phyloP scores from a whole-genome alignment of 2,113 vertebrate genomes.

The Emydura subglobosa region DNA sequence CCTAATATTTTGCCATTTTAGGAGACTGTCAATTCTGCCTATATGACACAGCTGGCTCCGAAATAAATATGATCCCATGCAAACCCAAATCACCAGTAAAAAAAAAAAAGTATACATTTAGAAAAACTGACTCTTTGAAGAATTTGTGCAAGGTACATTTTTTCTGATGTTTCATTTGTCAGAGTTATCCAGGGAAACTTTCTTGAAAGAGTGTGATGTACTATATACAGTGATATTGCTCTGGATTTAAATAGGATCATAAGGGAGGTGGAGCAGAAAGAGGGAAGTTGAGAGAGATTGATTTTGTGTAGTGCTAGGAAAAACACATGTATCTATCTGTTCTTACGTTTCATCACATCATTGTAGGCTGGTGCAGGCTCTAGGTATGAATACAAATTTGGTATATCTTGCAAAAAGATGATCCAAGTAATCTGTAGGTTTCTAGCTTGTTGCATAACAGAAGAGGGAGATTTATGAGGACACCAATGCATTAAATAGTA shows the following conservation, averaged over 20 bases:
- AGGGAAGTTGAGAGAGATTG: neutral
- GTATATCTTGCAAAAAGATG: slow-evolving; percentile 6
- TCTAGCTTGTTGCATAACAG: slow-evolving; percentile 30
- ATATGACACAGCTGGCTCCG: neutral
- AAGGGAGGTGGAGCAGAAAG: neutral
- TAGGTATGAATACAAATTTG: slow-evolving; percentile 10
- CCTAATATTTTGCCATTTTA: neutral
- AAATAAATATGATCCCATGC: neutral
- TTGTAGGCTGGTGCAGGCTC: neutral
- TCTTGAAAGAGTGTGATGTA: neutral
- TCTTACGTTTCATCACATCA: slow-evolving; percentile 41
- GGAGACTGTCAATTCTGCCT: neutral
- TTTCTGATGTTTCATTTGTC: neutral
- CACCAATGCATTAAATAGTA: slow-evolving; percentile 62
- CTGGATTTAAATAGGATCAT: neutral
- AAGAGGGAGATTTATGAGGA: neutral
- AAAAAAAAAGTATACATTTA: too few species aligned
- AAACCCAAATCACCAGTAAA: neutral
- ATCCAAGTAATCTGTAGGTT: slow-evolving; percentile 17
- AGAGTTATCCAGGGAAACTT: neutral
- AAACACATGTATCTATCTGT: slow-evolving; percentile 25
- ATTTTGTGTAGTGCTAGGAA: neutral
- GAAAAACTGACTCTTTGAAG: neutral
- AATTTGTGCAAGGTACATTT: neutral
- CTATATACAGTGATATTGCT: neutral